Evolutionary conservation across 1,140 invertebrate genomes (phyloP).

Genomic region (Caenorhabditis tropicalis): DNA sequence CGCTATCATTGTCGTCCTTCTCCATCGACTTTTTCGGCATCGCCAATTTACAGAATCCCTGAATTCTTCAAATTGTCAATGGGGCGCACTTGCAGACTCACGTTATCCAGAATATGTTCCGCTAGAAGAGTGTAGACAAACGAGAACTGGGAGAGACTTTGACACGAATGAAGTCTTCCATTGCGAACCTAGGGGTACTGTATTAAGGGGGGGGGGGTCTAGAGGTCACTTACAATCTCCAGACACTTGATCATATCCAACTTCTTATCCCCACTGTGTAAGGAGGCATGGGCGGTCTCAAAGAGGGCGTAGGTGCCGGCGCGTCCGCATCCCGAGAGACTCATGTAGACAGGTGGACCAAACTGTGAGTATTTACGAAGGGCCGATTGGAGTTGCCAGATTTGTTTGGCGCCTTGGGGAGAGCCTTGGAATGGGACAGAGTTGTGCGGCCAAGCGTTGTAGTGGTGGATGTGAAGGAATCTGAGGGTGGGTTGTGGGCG

Average conservation of each 20-base stretch:
- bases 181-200: not conserved
- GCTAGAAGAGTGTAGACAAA: conserved; percentile 18
- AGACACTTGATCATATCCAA: conserved; percentile 5
- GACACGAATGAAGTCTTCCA: not conserved
- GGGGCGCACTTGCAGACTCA: not conserved
- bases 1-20: not conserved
- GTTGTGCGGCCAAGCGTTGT: conserved; percentile 33
- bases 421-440: not conserved
- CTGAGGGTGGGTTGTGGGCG: no score
- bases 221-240: not conserved
- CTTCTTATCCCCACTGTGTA: not conserved
- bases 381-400: conserved; percentile 2
- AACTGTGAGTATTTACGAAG: not conserved
- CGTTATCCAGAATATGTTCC: not conserved
- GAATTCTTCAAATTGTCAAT: not conserved
- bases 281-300: not conserved
- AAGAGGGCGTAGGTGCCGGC: conserved; percentile 37
- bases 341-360: conserved; percentile 6
- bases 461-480: conserved; percentile 48
- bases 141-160: not conserved
- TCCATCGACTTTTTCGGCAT: not conserved
- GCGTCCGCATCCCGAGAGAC: conserved; percentile 44
- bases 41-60: conserved; percentile 20
- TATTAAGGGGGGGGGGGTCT: no score
- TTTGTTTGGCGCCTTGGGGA: not conserved